Evolutionary conservation across 2,113 vertebrate genomes (phyloP), one percentile per base, ranked within the genome.

Genomic region (Saccopteryx leptura): DNA sequence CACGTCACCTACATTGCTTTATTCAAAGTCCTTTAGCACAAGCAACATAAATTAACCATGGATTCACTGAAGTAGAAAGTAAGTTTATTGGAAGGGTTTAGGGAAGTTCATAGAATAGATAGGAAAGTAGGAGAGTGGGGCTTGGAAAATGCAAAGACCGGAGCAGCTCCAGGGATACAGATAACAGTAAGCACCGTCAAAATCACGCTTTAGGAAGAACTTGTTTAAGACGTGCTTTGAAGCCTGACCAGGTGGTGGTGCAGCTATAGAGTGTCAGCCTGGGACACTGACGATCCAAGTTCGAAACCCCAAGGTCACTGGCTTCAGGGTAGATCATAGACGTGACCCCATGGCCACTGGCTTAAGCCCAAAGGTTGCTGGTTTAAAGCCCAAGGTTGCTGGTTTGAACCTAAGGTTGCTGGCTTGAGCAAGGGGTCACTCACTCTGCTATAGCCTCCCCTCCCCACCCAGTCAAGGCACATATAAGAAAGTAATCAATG

Each of bases 201-300:
- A 75, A 3, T 23, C 46, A 46, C 0, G 2, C 52, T 46, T 90
- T 24, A 26, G 46, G 84, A 80, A 80, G 26, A 48, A 46, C 10
- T 56, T 1, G 10, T 71, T 23, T 13, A 66, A 54, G 11, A 28
- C 21, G 3, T 9, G 46, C 33, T 80, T 7, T 48, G 66, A 17
- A 11, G 46, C 7, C 31, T 23, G 6, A 39, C 18, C 5, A 1
- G 39, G 39, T 39, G 39, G 2, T 1, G 14, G 23, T 7, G 0
- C 2, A 10, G 28, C 23, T 15, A 6, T 8, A 39, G 39, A 39
- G 39, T 39, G 39, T 39, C 39, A 39, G 39, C 2, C 39, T 39
- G 39, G 39, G 39, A 39, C 39, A 39, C 39, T 39, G 39, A 39
- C 39, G 39, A 39, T 39, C 39, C 39, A 39, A 39, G 39, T 39